These are phyloP conservation scores for Bruchidius siliquastri DNA, from an alignment of 2,888 invertebrate genomes.

Conservation along the genomic window DNA sequence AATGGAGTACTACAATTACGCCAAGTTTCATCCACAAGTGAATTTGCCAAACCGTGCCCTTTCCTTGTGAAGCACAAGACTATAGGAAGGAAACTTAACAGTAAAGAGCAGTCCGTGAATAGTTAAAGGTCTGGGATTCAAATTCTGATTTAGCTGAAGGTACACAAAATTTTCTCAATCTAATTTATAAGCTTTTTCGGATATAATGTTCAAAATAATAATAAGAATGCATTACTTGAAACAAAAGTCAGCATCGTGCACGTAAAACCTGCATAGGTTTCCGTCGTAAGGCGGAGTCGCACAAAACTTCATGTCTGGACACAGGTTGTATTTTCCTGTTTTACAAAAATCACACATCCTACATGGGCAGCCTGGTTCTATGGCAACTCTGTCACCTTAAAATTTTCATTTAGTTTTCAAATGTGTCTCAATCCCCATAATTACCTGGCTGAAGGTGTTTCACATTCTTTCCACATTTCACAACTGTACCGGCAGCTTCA, in stretches of 20 bases:
- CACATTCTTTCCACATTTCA: constrained; percentile 68
- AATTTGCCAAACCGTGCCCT: too few species aligned
- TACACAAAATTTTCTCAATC: too few species aligned
- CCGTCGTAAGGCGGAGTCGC: constrained; percentile 92
- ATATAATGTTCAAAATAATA: too few species aligned
- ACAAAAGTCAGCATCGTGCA: constrained; percentile 86
- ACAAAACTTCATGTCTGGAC: constrained; percentile 80
- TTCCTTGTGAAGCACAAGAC: too few species aligned
- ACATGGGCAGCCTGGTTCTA: constrained; percentile 91
- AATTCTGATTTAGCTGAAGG: too few species aligned
- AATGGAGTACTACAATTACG: too few species aligned
- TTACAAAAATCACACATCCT: constrained; percentile 80
- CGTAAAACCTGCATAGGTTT: constrained; percentile 78
- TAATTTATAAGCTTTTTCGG: too few species aligned
- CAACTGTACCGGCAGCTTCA: constrained; percentile 78
- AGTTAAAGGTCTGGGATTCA: too few species aligned
- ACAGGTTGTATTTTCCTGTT: constrained; percentile 84
- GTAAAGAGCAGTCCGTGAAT: too few species aligned
- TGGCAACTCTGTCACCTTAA: constrained; percentile 83
- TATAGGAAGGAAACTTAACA: too few species aligned
- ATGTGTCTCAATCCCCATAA: background rate
- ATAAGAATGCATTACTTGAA: constrained; percentile 51
- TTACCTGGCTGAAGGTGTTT: constrained; percentile 58
- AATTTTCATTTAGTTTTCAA: constrained; percentile 9
- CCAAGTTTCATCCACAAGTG: too few species aligned